A percentile compares a stretch with the other conserved stretches of the same genome.
These are phyloP conservation scores for Oryctes rhinoceros DNA, from an alignment of 1,140 invertebrate species.

Conservation along the genomic window DNA sequence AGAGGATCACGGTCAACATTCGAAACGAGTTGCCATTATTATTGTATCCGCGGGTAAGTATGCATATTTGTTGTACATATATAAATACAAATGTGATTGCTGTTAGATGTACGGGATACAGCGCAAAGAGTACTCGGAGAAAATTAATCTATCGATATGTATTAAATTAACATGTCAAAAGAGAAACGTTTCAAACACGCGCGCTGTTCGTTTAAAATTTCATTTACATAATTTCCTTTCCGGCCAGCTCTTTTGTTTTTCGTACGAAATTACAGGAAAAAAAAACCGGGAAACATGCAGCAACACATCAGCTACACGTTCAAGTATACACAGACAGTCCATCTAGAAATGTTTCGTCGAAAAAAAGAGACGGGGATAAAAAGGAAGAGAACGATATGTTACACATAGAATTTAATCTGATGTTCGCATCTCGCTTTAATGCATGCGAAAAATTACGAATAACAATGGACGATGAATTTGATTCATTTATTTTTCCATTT, in stretches of 20 bases:
- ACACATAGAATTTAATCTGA: neutral
- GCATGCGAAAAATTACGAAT: neutral
- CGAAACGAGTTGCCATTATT: too few species aligned
- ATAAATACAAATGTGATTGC: too few species aligned
- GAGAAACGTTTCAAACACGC: neutral
- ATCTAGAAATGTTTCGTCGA: too few species aligned
- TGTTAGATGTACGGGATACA: neutral
- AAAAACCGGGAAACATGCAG: neutral
- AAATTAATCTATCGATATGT: slow-evolving; percentile 6
- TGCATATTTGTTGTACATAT: too few species aligned
- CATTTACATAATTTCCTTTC: neutral
- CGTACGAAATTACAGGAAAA: neutral
- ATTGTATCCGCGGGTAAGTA: too few species aligned
- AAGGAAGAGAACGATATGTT: neutral
- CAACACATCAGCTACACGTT: neutral
- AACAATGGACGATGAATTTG: neutral
- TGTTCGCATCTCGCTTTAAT: neutral
- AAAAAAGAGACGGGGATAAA: neutral
- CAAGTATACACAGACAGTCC: neutral
- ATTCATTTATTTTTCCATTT: too few species aligned
- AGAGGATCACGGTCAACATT: too few species aligned
- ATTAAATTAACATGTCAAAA: slow-evolving; percentile 16
- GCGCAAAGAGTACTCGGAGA: neutral
- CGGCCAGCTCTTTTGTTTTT: neutral
- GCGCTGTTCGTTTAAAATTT: neutral